A percentile compares a stretch with the other conserved stretches of the same genome.
Evolutionary conservation across 2,113 vertebrate species (phyloP).

Genomic region (Melozone crissalis): DNA sequence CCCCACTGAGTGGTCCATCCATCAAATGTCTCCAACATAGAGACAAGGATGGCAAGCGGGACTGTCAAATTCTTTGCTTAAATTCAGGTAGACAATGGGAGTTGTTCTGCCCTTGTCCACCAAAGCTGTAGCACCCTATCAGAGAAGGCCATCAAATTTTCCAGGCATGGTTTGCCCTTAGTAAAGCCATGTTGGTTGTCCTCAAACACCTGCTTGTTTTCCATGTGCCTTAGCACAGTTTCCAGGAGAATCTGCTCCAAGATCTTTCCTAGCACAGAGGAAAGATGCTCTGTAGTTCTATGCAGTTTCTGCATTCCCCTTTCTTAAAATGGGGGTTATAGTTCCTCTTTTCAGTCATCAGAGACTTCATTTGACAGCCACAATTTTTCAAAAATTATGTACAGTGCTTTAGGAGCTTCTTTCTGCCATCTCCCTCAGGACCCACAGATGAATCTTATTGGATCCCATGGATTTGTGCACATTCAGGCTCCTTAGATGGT

Average conservation of each 20-base stretch:
- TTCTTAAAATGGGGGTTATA: neutral
- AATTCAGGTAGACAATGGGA: neutral
- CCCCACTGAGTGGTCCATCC: neutral
- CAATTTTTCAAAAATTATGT: neutral
- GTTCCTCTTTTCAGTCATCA: neutral
- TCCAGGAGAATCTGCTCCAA: neutral
- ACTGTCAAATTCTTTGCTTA: neutral
- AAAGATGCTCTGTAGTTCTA: neutral
- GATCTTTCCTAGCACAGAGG: neutral
- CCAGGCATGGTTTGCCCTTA: neutral
- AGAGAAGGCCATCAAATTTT: neutral
- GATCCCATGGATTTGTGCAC: neutral
- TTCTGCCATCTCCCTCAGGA: neutral
- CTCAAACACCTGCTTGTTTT: neutral
- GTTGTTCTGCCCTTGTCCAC: neutral
- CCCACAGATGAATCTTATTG: neutral
- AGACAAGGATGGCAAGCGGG: neutral
- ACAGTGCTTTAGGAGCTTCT: neutral
- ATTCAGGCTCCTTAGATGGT: neutral
- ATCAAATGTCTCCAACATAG: neutral
- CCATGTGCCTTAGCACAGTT: neutral
- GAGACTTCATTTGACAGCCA: neutral
- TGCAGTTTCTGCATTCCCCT: neutral
- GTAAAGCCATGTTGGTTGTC: neutral
- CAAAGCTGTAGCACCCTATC: neutral